phyloP scores from a whole-genome alignment of 2,888 invertebrate genomes.

The Malthinus seriepunctatus region DNA sequence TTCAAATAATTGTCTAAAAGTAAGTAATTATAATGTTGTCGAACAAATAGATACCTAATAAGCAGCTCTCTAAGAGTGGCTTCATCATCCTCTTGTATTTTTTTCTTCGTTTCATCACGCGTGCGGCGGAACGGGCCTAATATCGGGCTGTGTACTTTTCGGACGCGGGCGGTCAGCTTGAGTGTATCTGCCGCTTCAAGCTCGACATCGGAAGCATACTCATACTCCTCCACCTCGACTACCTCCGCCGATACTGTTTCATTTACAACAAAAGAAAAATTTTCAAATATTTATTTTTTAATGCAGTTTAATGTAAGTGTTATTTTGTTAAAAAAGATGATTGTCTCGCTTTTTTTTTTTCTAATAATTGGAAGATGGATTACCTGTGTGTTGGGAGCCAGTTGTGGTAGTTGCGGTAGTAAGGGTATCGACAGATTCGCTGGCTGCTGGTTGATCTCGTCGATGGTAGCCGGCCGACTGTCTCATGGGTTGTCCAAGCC shows the following conservation, averaged over 20 bases:
- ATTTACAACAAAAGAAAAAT: neutral
- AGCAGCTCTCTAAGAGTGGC: slow-evolving; percentile 93
- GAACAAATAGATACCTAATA: slow-evolving; percentile 67
- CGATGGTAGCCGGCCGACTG: slow-evolving; percentile 46
- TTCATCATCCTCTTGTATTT: slow-evolving; percentile 78
- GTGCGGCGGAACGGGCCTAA: slow-evolving; percentile 56
- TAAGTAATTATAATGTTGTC: neutral
- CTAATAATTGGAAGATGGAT: neutral
- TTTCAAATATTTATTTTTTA: too few species aligned
- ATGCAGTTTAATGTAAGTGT: too few species aligned
- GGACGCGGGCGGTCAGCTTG: slow-evolving; percentile 57
- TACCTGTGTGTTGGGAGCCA: slow-evolving; percentile 52
- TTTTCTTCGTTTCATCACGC: slow-evolving; percentile 83
- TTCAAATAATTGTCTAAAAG: neutral
- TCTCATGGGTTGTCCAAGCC: slow-evolving; percentile 49
- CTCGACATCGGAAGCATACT: slow-evolving; percentile 49
- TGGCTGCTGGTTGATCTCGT: slow-evolving; percentile 46
- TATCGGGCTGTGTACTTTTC: slow-evolving; percentile 50
- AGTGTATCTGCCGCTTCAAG: slow-evolving; percentile 52
- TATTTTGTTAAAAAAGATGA: too few species aligned
- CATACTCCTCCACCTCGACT: slow-evolving; percentile 57
- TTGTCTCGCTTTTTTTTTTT: neutral
- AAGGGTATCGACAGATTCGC: slow-evolving; percentile 50
- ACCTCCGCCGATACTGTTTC: slow-evolving; percentile 51
- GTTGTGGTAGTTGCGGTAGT: slow-evolving; percentile 45